phyloP scores from a whole-genome alignment of 2,888 invertebrate species.

The Tenthredo livida region DNA sequence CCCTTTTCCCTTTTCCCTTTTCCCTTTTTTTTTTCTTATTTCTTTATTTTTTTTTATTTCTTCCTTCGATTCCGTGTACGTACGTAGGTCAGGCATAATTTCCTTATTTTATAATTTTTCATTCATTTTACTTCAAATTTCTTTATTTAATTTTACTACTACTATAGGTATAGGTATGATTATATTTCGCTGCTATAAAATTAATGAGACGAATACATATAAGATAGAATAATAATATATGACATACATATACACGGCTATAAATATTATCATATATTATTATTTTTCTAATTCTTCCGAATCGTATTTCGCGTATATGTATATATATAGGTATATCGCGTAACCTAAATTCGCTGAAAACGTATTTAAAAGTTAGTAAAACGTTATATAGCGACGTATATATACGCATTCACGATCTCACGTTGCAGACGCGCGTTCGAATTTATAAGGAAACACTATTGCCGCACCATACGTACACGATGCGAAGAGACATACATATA shows the following conservation, averaged over 20 bases:
- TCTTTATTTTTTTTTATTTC: background rate
- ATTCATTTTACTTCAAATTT: too few relatives aligned
- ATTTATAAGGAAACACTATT: background rate
- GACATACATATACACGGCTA: too few relatives aligned
- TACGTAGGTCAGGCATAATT: background rate
- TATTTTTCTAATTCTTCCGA: too few relatives aligned
- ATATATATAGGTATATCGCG: background rate
- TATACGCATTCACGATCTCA: too few relatives aligned
- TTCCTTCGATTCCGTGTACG: background rate
- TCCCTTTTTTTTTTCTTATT: background rate
- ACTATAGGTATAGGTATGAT: too few relatives aligned
- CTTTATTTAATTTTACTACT: too few relatives aligned
- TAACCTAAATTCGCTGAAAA: constrained; percentile 24
- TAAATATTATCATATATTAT: too few relatives aligned
- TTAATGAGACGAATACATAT: too few relatives aligned
- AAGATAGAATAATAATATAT: too few relatives aligned
- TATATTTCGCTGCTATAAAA: too few relatives aligned
- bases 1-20: background rate
- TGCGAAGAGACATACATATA: background rate
- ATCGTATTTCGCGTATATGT: too few relatives aligned
- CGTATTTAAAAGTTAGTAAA: background rate
- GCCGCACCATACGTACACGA: background rate
- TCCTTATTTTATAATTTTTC: too few relatives aligned
- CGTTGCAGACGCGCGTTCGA: background rate
- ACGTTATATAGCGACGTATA: background rate